phyloP scores from a whole-genome alignment of 2,113 vertebrate species.

The Vombatus ursinus region DNA sequence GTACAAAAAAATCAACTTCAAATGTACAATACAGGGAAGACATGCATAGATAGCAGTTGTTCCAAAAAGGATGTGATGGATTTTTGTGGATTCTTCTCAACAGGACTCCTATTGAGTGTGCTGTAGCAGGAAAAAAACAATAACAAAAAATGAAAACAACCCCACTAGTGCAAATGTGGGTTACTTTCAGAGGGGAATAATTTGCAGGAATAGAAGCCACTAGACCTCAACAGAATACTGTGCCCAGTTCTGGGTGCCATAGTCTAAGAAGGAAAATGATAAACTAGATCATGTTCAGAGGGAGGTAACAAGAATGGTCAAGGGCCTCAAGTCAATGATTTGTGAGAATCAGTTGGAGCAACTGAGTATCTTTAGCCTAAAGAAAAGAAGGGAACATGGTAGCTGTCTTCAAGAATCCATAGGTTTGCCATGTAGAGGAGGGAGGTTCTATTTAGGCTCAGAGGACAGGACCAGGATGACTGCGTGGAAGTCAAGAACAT shows the following conservation, averaged over 20 bases:
- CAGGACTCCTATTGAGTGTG: background rate
- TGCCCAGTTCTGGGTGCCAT: background rate
- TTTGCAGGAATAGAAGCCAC: background rate
- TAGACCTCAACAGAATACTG: too few species aligned
- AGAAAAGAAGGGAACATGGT: background rate
- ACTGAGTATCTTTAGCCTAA: background rate
- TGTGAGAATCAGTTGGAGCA: background rate
- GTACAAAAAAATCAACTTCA: background rate
- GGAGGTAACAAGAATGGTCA: background rate
- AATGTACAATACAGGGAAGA: too few species aligned
- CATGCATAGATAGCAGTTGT: too few species aligned
- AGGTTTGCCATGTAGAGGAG: background rate
- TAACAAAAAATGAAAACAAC: background rate
- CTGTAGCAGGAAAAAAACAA: background rate
- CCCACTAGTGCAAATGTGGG: background rate
- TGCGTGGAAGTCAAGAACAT: background rate
- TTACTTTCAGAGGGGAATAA: background rate
- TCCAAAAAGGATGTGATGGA: background rate
- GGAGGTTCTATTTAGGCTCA: background rate
- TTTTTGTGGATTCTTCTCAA: background rate
- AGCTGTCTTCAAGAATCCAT: background rate
- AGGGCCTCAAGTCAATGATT: background rate
- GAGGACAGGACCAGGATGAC: background rate
- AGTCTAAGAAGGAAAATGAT: background rate
- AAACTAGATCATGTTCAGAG: background rate